Evolutionary conservation across 2,888 invertebrate genomes (phyloP).

Genomic region (Oxystoma pomonae): DNA sequence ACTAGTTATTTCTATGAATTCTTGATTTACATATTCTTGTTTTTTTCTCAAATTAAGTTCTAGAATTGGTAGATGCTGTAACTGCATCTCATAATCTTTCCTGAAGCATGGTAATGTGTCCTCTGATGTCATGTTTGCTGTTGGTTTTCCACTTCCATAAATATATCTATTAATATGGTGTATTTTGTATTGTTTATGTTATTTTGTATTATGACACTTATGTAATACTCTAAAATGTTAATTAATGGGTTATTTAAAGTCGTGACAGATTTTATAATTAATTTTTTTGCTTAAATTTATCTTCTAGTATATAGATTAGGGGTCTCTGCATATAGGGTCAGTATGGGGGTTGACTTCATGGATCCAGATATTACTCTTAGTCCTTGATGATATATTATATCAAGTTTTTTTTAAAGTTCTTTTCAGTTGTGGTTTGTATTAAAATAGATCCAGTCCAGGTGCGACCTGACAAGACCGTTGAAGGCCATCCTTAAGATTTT

Average conservation of each 20-base stretch:
- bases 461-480: conserved; percentile 10
- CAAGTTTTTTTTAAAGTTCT: neutral
- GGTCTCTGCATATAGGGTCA: neutral
- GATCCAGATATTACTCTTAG: neutral
- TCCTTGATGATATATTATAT: neutral
- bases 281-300: neutral
- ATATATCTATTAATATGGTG: neutral
- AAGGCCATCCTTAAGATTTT: neutral
- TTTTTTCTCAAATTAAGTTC: neutral
- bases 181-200: neutral
- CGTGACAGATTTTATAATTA: neutral
- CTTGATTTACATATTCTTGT: neutral
- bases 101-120: neutral
- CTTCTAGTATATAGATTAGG: neutral
- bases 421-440: neutral
- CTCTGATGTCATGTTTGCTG: neutral
- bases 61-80: neutral
- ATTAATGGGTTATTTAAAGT: neutral
- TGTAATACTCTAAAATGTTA: neutral
- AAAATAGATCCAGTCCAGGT: conserved; percentile 11
- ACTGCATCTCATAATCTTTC: neutral
- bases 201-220: neutral
- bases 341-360: neutral
- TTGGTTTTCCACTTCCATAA: neutral
- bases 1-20: neutral